Conservation (phyloP, 1,140 invertebrate species). For the Oreohelix idahoensis region DNA sequence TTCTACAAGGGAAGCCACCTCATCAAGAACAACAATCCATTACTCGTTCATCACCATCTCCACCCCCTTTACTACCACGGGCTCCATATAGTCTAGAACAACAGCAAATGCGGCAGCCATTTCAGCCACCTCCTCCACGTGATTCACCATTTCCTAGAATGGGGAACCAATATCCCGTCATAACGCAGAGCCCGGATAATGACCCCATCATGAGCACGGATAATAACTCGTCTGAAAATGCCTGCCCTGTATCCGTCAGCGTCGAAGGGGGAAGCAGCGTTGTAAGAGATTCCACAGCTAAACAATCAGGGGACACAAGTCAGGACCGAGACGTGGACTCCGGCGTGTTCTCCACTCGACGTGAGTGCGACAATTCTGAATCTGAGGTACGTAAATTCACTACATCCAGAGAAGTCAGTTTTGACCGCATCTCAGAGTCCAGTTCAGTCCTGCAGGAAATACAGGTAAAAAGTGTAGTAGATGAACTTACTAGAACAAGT, state of each 20-base stretch:
- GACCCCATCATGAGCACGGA: neutral
- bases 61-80: neutral
- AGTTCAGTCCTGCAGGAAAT: constrained; percentile 56
- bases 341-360: constrained; percentile 15
- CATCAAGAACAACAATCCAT: neutral
- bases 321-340: constrained; percentile 16
- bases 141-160: neutral
- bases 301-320: neutral
- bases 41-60: neutral
- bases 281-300: neutral
- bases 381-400: neutral
- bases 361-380: constrained; percentile 7
- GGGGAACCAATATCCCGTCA: constrained; percentile 11
- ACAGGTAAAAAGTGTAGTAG: constrained; percentile 61
- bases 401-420: constrained; percentile 24
- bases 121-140: neutral
- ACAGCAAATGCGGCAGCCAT: neutral
- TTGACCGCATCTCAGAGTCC: constrained; percentile 34
- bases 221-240: neutral
- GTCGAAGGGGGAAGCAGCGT: neutral
- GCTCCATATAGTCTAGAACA: neutral
- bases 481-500: constrained; percentile 59
- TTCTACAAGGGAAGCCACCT: neutral
- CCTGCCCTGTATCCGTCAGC: neutral
- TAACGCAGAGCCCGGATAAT: neutral